Conservation (phyloP, 2,797 vertebrate genomes). For the Enteromius unitaeniatus region DNA sequence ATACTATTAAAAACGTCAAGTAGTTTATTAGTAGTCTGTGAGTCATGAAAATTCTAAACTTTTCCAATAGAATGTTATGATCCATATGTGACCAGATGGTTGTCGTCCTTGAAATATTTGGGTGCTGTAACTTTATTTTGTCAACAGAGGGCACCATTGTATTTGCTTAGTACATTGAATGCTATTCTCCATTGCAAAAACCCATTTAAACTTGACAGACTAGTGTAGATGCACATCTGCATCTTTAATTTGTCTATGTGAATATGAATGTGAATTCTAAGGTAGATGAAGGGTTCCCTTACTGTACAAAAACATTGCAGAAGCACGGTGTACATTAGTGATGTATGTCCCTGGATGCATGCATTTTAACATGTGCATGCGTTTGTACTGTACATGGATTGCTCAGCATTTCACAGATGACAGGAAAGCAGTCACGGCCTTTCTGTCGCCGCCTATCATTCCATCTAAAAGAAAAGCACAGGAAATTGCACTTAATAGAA, state of each 20-base stretch:
- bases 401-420: slow-evolving; percentile 67
- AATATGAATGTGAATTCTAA: background rate
- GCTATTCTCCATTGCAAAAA: background rate
- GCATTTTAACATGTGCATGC: slow-evolving; percentile 2
- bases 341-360: background rate
- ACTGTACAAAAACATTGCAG: background rate
- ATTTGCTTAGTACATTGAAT: background rate
- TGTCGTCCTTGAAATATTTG: background rate
- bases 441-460: slow-evolving; percentile 64
- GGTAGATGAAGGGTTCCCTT: background rate
- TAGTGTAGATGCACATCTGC: background rate
- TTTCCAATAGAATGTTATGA: background rate
- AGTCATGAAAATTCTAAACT: background rate
- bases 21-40: background rate
- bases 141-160: slow-evolving; percentile 47
- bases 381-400: slow-evolving; percentile 33
- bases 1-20: background rate
- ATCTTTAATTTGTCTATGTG: background rate
- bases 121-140: slow-evolving; percentile 6
- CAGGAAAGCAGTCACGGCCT: slow-evolving; percentile 54
- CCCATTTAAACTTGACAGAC: background rate
- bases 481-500: slow-evolving; percentile 67
- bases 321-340: background rate
- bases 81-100: background rate
- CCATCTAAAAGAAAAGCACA: slow-evolving; percentile 65